phyloP scores from a whole-genome alignment of 2,797 vertebrate genomes.

The Sparus aurata region DNA sequence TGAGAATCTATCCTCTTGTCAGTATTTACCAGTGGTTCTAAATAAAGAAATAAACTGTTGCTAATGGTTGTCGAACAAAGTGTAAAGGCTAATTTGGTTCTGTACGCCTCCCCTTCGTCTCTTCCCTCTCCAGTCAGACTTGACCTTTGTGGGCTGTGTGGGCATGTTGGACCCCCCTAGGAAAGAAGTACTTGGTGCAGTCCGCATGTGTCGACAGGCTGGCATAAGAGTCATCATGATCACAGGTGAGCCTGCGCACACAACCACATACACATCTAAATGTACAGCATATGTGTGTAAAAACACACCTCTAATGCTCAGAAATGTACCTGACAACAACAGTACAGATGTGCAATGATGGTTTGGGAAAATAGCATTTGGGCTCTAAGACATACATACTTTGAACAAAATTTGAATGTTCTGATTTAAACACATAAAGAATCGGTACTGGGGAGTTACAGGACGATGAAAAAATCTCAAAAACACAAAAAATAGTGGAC shows the following conservation, averaged over 20 bases:
- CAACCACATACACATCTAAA: neutral
- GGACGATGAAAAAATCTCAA: no score
- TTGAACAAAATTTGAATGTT: no score
- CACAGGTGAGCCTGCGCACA: conserved; percentile 75
- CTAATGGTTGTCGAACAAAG: neutral
- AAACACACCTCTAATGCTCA: neutral
- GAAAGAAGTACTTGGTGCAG: conserved; percentile 85
- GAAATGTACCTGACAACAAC: neutral
- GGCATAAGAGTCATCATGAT: conserved; percentile 90
- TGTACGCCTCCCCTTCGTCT: neutral
- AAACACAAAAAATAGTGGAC: no score
- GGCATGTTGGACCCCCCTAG: conserved; percentile 89
- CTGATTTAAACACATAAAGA: no score
- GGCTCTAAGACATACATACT: no score
- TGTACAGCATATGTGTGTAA: neutral
- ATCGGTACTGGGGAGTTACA: no score
- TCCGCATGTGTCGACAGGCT: conserved; percentile 88
- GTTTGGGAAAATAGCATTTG: no score
- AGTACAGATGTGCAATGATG: neutral
- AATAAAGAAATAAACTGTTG: neutral
- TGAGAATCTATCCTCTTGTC: neutral
- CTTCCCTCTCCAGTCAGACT: conserved; percentile 75
- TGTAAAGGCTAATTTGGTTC: neutral
- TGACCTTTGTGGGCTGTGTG: conserved; percentile 88
- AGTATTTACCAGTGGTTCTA: neutral